Conservation (phyloP, 2,797 vertebrate genomes). For the Acanthornis magna region DNA sequence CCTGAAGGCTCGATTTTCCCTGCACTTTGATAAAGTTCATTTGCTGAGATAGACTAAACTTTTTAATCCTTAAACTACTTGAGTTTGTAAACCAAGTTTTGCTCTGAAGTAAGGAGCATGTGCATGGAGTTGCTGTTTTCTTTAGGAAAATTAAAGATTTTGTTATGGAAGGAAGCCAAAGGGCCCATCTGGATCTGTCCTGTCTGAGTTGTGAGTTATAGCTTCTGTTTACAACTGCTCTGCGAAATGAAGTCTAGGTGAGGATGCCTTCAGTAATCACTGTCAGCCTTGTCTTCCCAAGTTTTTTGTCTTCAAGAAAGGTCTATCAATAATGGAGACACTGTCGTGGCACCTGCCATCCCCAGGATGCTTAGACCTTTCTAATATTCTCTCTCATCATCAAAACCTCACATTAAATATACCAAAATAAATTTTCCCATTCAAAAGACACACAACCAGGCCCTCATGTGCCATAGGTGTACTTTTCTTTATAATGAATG, state of each 20-base stretch:
- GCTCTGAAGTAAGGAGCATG: not conserved
- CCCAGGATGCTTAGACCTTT: not conserved
- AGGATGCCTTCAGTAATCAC: not conserved
- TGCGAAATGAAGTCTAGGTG: not conserved
- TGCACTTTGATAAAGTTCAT: slow-evolving; percentile 69
- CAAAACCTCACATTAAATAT: not conserved
- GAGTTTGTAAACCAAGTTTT: not conserved
- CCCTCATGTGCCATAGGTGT: not conserved
- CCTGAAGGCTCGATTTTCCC: slow-evolving; percentile 68
- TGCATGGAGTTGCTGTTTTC: not conserved
- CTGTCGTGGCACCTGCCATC: not conserved
- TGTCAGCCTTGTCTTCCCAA: not conserved
- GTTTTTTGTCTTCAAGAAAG: not conserved
- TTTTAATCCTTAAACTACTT: slow-evolving; percentile 36
- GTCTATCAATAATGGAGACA: not conserved
- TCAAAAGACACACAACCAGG: not conserved
- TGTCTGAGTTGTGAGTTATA: not conserved
- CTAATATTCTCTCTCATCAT: not conserved
- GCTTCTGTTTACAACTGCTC: slow-evolving; percentile 15
- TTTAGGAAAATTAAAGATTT: not conserved
- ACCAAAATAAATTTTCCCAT: not conserved
- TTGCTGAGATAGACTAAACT: slow-evolving; percentile 37
- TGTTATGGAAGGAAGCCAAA: slow-evolving; percentile 26
- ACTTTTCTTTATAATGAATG: not conserved
- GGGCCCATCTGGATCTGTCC: not conserved